Evolutionary conservation across 2,797 vertebrate species (phyloP), one percentile per base, ranked within the genome.

Genomic region (Argyrosomus regius): DNA sequence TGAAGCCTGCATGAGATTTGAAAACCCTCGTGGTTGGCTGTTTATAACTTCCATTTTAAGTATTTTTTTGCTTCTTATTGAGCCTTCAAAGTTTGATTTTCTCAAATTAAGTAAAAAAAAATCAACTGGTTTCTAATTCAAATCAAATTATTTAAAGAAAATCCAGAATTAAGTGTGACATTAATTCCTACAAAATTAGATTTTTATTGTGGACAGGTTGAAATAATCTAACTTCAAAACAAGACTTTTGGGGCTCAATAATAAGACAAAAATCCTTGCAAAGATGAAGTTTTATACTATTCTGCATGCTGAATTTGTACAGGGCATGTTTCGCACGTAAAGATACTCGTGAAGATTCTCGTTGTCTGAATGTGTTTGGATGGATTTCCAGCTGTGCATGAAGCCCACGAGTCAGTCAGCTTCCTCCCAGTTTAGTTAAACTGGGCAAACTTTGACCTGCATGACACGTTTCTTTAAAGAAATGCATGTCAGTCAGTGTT

Each of bases 301-400:
- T 48, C 65, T 87, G 86, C 75, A 89, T 89, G 91, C 31, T 46
- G 20, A 7, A 57, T 65, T 81, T 74, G 48, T 78, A 45, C 11
- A 70, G 1, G 63, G 74, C 64, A 84, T 78, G 76, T 74, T 59
- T 52, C n/a, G 61, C 24, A 46, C 4, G 35, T 9, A n/a, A 46
- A 73, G n/a, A 58, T 10, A n/a, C 26, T 46, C 2, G 1, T 24
- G 58, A 16, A 41, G 66, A 31, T 41, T 53, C 64, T 56, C 66
- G 26, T 48, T 75, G 35, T 39, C 17, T 10, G 20, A 71, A 24
- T 17, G 43, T 57, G 8, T 70, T 84, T 28, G 13, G 12, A 56
- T 59, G 4, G 48, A 43, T 58, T 18, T 69, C 7, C 8, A 16
- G 7, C 9, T 58, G 31, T 85, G 88, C 86, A 88, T 75, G 74